phyloP scores from a whole-genome alignment of 1,140 invertebrate genomes.

The Ylistrum balloti region DNA sequence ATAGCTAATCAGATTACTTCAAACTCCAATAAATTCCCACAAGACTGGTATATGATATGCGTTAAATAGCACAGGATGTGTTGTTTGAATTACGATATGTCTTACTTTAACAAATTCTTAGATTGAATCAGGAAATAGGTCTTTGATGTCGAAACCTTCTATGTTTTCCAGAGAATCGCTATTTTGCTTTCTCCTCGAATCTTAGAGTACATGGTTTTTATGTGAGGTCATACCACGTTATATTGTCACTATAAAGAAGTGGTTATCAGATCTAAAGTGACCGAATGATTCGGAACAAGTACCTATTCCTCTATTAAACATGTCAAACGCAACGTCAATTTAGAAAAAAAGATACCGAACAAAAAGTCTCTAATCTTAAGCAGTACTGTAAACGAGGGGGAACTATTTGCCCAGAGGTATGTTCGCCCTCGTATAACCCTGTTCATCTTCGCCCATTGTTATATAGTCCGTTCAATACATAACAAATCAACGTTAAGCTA shows the following conservation, averaged over 20 bases:
- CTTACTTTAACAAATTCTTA: not conserved
- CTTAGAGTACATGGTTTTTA: slow-evolving; percentile 3
- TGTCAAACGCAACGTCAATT: no score
- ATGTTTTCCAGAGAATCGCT: not conserved
- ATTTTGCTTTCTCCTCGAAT: not conserved
- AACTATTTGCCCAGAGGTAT: no score
- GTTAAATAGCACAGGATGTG: not conserved
- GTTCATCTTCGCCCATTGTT: no score
- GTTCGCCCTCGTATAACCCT: no score
- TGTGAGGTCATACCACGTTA: not conserved
- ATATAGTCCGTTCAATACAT: no score
- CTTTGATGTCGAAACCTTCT: not conserved
- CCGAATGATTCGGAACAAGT: not conserved
- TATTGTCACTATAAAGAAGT: not conserved
- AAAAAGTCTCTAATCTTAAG: no score
- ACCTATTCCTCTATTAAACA: no score
- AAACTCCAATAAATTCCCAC: not conserved
- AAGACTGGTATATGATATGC: slow-evolving; percentile 4
- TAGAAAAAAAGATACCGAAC: no score
- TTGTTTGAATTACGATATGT: slow-evolving; percentile 10
- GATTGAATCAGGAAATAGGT: not conserved
- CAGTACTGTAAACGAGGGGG: no score
- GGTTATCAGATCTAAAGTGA: not conserved
- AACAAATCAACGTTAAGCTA: no score
- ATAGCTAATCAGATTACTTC: not conserved